Percentiles rank a stretch among this genome's conserved stretches.
phyloP scores from a whole-genome alignment of 2,888 invertebrate species.

The Euzetes globulus region DNA sequence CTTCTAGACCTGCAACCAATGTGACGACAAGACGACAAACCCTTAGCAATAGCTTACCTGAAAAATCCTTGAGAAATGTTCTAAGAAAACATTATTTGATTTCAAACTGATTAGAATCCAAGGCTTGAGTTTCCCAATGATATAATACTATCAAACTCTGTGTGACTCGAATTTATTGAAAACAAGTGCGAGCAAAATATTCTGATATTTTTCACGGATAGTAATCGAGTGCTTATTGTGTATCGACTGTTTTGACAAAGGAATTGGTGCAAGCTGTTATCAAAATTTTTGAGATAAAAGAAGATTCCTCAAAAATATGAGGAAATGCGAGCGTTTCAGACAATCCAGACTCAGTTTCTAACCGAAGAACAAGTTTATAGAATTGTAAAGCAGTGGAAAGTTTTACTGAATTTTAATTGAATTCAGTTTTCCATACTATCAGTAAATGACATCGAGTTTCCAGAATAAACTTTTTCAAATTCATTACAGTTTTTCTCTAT shows the following conservation, averaged over 20 bases:
- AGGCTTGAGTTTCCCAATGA: conserved; percentile 18
- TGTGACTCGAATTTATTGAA: conserved; percentile 1
- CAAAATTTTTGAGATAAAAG: no score
- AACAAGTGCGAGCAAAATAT: conserved; percentile 1
- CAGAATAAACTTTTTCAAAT: neutral
- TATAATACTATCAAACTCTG: neutral
- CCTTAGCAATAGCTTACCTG: conserved; percentile 20
- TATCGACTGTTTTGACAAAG: no score
- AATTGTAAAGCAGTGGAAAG: neutral
- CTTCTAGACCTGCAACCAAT: neutral
- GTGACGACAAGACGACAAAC: neutral
- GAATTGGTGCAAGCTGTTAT: no score
- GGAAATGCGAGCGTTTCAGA: neutral
- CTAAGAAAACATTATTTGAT: neutral
- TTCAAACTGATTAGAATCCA: neutral
- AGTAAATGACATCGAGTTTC: neutral
- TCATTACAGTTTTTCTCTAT: neutral
- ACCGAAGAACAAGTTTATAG: neutral
- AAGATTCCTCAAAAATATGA: no score
- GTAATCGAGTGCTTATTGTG: neutral
- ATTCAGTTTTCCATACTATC: neutral
- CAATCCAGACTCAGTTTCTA: neutral
- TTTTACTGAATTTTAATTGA: neutral
- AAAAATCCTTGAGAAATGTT: neutral
- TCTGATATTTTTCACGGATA: neutral